These are phyloP conservation scores for Craterocephalus amniculus DNA, from an alignment of 2,797 vertebrate species.

Conservation along the genomic window DNA sequence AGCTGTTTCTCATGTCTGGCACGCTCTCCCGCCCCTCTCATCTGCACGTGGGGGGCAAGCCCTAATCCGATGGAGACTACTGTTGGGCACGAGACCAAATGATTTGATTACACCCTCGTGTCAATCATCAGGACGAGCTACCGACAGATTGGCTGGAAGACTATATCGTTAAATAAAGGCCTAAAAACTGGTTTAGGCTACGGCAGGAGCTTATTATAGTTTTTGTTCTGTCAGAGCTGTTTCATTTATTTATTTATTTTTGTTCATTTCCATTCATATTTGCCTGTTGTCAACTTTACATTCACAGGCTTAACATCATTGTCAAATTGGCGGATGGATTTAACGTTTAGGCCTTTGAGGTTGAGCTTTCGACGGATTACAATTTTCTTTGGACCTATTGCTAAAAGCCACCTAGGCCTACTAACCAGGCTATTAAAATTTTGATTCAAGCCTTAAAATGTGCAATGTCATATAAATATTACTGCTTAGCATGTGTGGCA, in stretches of 20 bases:
- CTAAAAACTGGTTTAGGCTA: too few species aligned
- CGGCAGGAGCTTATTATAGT: too few species aligned
- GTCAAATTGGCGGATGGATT: neutral
- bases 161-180: neutral
- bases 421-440: neutral
- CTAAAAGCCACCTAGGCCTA: neutral
- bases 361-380: neutral
- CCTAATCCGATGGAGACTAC: conserved; percentile 67
- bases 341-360: neutral
- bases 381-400: neutral
- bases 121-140: conserved; percentile 44
- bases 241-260: neutral
- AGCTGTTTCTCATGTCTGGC: conserved; percentile 57
- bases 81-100: conserved; percentile 68
- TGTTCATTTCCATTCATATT: neutral
- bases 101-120: conserved; percentile 60
- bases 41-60: conserved; percentile 36
- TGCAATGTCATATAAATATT: neutral
- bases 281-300: neutral
- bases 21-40: conserved; percentile 40
- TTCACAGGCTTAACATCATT: neutral
- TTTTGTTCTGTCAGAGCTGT: neutral
- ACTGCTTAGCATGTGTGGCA: neutral
- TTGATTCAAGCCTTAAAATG: neutral
- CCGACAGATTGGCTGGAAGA: neutral